Evolutionary conservation across 1,140 invertebrate genomes (phyloP), one percentile per base, ranked within the genome.

Genomic region (Drosophila pachea): DNA sequence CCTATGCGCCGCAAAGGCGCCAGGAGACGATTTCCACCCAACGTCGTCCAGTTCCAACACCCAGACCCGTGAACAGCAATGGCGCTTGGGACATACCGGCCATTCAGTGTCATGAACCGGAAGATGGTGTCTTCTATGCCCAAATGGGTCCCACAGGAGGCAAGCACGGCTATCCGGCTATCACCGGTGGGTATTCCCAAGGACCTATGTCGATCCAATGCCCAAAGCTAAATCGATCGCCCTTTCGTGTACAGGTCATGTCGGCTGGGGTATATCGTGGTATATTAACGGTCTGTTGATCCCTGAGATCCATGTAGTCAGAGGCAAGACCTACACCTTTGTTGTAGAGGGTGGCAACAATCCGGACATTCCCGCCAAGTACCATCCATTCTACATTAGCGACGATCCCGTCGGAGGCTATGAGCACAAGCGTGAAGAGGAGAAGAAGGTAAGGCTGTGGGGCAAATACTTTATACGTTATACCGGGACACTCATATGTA

Each of bases 341-440:
- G 94, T 97, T 7, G 93, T 95, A 0, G 97, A 98, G 90, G 97
- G 95, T 3, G 97, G 97, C 8, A 90, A 93, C 14, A 93, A 98
- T 89, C 91, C 94, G 0, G 92, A 94, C 2, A 90, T 92, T 12
- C 94, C 95, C 0, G 96, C 97, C 8, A 93, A 94, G 69, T 97
- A 96, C 88, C 97, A 99, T 91, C 97, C 97, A 5, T 96, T 99
- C 90, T 98, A 98, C 90, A 97, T 99, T 70, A 97, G 97, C 14
- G 95, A 98, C 83, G 97, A 98, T 90, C 93, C 95, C 0, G 92
- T 97, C 33, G 97, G 97, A 43, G 97, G 97, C 0, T 98, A 95
- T 88, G 92, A 93, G 62, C 94, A 97, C 89, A 97, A 98, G 86
- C 94, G 93, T 2, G 91, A 94, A 0, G 94, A 95, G 76, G 97